Percentiles rank a stretch among this genome's conserved stretches.
Evolutionary conservation across 2,797 vertebrate species (phyloP).

Genomic region (Pteropus rufus): DNA sequence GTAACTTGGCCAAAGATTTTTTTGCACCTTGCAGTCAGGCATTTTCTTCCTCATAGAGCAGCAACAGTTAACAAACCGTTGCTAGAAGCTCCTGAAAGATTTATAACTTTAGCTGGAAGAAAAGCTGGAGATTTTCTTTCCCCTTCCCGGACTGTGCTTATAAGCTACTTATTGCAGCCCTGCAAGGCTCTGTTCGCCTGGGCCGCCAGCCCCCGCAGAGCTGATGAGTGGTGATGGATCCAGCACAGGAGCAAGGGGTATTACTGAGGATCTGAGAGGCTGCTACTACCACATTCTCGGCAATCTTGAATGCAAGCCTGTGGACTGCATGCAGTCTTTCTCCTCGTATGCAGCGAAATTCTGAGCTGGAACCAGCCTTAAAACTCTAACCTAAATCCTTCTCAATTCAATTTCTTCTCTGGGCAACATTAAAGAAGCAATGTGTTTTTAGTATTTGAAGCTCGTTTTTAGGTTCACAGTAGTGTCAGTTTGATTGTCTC

Average conservation of each 20-base stretch:
- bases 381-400: not conserved
- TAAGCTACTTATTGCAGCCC: not conserved
- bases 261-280: not conserved
- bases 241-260: not conserved
- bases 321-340: not conserved
- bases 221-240: not conserved
- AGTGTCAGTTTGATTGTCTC: constrained; percentile 64
- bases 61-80: not conserved
- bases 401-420: not conserved
- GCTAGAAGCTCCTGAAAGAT: not conserved
- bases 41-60: not conserved
- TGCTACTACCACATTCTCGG: accelerated
- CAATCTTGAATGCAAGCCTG: accelerated
- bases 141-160: not conserved
- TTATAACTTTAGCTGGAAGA: not conserved
- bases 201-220: not conserved
- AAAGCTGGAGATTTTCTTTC: constrained; percentile 11
- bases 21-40: not conserved
- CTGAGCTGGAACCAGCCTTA: accelerated
- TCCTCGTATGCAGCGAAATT: not conserved
- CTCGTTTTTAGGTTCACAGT: constrained; percentile 44
- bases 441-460: not conserved
- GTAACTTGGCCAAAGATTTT: not conserved
- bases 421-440: not conserved
- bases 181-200: not conserved